Evolutionary conservation across 1,140 invertebrate species (phyloP).

Genomic region (Acyrthosiphon pisum): DNA sequence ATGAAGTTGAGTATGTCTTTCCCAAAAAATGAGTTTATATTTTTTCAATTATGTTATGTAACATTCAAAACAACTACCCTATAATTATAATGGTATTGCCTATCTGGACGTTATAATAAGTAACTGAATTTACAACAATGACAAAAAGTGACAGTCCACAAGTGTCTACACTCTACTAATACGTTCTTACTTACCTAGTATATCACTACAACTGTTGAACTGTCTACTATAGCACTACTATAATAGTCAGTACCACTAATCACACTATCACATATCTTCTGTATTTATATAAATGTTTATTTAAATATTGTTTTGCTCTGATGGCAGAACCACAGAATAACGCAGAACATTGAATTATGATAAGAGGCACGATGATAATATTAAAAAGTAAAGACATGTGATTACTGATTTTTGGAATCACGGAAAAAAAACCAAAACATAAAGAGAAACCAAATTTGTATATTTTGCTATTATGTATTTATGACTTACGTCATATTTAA

Average conservation of each 20-base stretch:
- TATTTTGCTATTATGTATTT: no score
- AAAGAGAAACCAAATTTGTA: no score
- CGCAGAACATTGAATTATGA: slow-evolving; percentile 1
- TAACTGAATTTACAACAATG: not conserved
- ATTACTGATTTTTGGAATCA: not conserved
- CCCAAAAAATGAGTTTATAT: not conserved
- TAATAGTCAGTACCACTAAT: not conserved
- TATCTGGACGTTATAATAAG: not conserved
- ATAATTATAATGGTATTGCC: not conserved
- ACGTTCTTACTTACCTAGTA: not conserved
- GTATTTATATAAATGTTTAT: not conserved
- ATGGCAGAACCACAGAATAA: no score
- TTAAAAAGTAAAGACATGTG: not conserved
- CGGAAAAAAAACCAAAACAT: no score
- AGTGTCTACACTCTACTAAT: not conserved
- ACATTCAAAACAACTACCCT: not conserved
- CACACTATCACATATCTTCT: not conserved
- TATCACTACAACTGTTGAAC: not conserved
- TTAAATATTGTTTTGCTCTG: not conserved
- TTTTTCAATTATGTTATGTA: not conserved
- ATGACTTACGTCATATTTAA: no score
- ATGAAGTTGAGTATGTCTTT: not conserved
- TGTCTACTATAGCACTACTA: no score
- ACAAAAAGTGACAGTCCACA: not conserved
- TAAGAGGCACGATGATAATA: not conserved